Evolutionary conservation across 1,140 invertebrate species (phyloP), one percentile per base, ranked within the genome.

Genomic region (Meteorus sp.): DNA sequence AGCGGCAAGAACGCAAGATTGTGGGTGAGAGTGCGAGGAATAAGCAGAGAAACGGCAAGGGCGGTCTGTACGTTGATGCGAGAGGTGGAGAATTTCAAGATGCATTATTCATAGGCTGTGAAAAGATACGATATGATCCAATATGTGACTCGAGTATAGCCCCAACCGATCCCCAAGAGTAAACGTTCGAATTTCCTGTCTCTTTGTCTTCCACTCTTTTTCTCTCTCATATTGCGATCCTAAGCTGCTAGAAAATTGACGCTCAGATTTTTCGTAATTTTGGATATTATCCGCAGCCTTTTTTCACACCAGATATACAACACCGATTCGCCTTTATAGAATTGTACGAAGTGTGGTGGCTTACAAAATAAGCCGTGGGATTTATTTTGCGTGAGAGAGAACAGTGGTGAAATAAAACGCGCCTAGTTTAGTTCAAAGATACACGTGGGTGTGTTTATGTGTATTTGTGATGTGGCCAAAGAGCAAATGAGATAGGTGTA

Each of bases 111-210:
- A 79, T 79, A 68, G 66, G 65, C 63, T 66, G 67, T 67, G 72
- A 78, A 72, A 76, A 79, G 74, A 78, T 77, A 77, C 74, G 77
- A 77, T 78, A 78, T 79, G 77, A 78, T 79, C 78, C 78, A 80
- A 79, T 80, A 80, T 79, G 78, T 77, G 74, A 63, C 66, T 45
- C 63, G 61, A 52, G 39, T 60, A 29, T 48, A 19, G 31, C 9
- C 11, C 51, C 27, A n/a, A 22, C 44, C 50, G 33, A 50, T 22
- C 35, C 53, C 47, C 19, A 35, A 19, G 44, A 15, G 9, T n/a
- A 8, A 37, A 17, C 29, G 13, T 45, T 47, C 43, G 5, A 5
- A 15, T 57, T 35, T 39, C n/a, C 27, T 8, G 6, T 48, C 44
- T 25, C 27, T 13, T 31, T 33, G 15, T 0, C 29, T 48, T n/a